Evolutionary conservation across 2,888 invertebrate genomes (phyloP).

Genomic region (Monoplex corrugatus): DNA sequence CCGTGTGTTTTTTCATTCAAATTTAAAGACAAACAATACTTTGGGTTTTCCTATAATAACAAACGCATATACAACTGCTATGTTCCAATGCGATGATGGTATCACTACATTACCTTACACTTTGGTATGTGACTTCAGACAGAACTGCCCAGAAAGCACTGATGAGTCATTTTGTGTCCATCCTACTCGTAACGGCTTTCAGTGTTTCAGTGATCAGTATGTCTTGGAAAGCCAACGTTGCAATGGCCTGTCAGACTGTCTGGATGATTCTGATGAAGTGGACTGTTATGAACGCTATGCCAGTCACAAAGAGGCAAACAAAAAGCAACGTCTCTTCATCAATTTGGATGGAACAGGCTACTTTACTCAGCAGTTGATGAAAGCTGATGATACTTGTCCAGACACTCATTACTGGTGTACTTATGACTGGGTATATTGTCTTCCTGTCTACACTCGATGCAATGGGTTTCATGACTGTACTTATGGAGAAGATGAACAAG

Average conservation of each 20-base stretch:
- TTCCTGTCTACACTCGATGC: constrained; percentile 36
- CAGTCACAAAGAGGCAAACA: not conserved
- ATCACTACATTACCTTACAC: not conserved
- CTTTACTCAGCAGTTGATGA: not conserved
- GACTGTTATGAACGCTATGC: too few species aligned
- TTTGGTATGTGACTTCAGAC: constrained; percentile 6
- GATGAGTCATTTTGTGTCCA: not conserved
- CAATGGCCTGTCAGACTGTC: not conserved
- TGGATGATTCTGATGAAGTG: not conserved
- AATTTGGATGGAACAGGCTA: not conserved
- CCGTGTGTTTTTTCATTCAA: not conserved
- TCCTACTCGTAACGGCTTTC: not conserved
- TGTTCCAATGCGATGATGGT: not conserved
- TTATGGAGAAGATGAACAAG: constrained; percentile 4
- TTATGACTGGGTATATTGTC: not conserved
- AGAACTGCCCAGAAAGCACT: constrained; percentile 14
- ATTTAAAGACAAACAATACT: not conserved
- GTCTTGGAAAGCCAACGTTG: not conserved
- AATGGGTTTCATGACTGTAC: constrained; percentile 12
- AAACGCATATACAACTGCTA: not conserved
- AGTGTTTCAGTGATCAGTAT: not conserved
- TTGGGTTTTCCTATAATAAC: not conserved
- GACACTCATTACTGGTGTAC: not conserved
- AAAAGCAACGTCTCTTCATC: not conserved
- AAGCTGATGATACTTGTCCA: not conserved